Percentiles rank a stretch among this genome's conserved stretches.
These are phyloP conservation scores for Dermochelys coriacea DNA, from an alignment of 2,797 vertebrate species.

Conservation along the genomic window DNA sequence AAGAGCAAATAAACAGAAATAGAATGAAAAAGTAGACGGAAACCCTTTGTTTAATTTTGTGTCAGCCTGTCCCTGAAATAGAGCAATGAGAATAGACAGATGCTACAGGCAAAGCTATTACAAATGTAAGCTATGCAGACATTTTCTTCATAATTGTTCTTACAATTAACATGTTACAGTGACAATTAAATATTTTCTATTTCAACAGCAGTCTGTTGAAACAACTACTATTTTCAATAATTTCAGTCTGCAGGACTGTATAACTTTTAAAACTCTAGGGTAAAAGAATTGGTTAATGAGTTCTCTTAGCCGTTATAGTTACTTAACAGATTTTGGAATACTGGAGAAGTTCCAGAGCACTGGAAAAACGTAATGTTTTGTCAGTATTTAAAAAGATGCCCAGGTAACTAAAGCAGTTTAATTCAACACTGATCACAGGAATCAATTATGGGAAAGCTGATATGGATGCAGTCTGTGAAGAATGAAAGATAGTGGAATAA, in stretches of 20 bases:
- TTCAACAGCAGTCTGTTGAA: not conserved
- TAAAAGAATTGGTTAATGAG: not conserved
- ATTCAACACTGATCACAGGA: not conserved
- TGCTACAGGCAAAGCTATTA: not conserved
- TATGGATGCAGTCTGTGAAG: not conserved
- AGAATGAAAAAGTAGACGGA: not conserved
- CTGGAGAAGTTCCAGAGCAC: not conserved
- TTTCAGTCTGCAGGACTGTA: not conserved
- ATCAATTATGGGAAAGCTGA: not conserved
- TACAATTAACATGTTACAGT: not conserved
- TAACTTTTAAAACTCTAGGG: not conserved
- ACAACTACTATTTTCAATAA: not conserved
- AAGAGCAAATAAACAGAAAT: conserved; percentile 31
- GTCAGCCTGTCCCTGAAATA: not conserved
- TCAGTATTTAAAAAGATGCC: not conserved
- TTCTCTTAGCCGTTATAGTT: not conserved
- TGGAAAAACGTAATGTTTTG: not conserved
- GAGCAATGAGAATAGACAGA: not conserved
- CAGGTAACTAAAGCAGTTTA: not conserved
- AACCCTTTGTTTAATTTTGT: not conserved
- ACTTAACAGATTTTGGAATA: not conserved
- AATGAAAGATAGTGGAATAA: not conserved
- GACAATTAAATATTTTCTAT: not conserved
- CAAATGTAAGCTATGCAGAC: not conserved
- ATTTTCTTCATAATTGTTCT: not conserved